Conservation (phyloP, 2,888 invertebrate genomes). For the Nineta flava region DNA sequence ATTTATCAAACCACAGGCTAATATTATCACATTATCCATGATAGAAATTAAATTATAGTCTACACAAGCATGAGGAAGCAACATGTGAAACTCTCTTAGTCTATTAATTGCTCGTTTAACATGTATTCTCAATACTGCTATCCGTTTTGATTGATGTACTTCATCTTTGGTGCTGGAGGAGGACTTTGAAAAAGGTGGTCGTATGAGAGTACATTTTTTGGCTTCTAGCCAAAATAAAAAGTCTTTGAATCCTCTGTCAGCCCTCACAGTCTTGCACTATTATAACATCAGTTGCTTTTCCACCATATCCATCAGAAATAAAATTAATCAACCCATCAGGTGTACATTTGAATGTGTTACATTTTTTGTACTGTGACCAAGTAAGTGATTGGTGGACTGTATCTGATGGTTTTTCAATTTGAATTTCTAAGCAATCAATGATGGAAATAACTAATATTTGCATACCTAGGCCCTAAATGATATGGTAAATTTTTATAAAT, state of each 20-base stretch:
- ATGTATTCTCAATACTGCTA: constrained; percentile 8
- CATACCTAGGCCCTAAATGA: too few relatives aligned
- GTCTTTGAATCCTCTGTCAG: constrained; percentile 1
- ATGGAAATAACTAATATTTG: constrained; percentile 1
- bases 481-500: constrained; percentile 1
- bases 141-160: background rate
- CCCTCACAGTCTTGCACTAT: background rate
- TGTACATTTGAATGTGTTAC: constrained; percentile 1
- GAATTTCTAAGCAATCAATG: background rate
- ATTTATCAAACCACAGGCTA: too few relatives aligned
- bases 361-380: constrained; percentile 2
- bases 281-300: background rate
- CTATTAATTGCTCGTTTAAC: constrained; percentile 8
- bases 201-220: background rate
- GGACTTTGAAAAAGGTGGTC: background rate
- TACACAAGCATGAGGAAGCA: constrained; percentile 5
- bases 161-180: background rate
- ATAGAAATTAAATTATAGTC: constrained; percentile 1
- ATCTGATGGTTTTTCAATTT: too few relatives aligned
- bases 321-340: too few relatives aligned
- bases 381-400: constrained; percentile 1
- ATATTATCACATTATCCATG: constrained; percentile 6
- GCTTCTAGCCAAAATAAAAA: background rate
- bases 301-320: too few relatives aligned
- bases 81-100: constrained; percentile 8